These are phyloP conservation scores for Ferrisia virgata DNA, from an alignment of 2,888 invertebrate species.

Conservation along the genomic window DNA sequence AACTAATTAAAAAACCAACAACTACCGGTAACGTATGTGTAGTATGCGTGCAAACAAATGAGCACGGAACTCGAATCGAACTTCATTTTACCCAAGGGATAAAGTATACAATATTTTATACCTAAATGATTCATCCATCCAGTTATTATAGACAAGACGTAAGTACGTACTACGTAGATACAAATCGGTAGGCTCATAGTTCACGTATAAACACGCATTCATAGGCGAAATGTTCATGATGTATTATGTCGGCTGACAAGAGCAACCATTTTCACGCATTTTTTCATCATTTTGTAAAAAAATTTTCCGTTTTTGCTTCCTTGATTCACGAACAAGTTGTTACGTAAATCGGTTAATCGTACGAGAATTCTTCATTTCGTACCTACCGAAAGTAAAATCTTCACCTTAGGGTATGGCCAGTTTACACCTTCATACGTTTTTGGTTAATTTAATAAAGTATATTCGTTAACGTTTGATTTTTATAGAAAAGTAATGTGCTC, in stretches of 20 bases:
- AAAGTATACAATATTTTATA: no score
- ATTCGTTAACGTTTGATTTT: not conserved
- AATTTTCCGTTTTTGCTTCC: not conserved
- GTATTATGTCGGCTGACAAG: not conserved
- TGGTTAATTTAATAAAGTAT: not conserved
- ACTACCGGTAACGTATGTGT: no score
- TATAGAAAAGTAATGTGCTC: no score
- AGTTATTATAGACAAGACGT: not conserved
- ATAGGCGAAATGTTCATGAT: no score
- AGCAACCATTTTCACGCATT: not conserved
- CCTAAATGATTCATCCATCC: not conserved
- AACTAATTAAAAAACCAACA: conserved; percentile 21
- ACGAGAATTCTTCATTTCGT: not conserved
- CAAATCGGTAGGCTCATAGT: no score
- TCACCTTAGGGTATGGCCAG: not conserved
- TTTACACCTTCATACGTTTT: not conserved
- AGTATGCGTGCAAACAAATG: not conserved
- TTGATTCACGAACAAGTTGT: not conserved
- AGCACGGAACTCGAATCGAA: not conserved
- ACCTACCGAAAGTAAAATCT: not conserved
- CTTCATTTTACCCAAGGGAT: not conserved
- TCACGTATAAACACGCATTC: no score
- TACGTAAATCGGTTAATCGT: no score
- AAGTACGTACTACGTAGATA: not conserved
- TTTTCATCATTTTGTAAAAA: not conserved